Conservation (phyloP, 1,140 invertebrate species). For the Lasioglossum albipes region DNA sequence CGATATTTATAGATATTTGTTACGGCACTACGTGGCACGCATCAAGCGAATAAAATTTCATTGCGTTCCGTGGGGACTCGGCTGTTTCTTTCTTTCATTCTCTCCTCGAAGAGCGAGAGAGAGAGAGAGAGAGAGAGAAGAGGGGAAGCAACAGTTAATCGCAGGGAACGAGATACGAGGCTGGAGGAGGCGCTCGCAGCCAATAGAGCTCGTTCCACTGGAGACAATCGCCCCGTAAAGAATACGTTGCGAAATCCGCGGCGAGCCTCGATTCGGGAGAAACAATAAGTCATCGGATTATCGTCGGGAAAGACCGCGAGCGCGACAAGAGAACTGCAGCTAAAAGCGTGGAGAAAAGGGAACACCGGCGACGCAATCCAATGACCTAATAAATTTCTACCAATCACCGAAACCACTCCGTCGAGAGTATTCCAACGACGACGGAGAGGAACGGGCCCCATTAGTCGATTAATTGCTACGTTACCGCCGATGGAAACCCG, state of each 20-base stretch:
- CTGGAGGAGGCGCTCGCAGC: not conserved
- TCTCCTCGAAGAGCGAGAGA: no score
- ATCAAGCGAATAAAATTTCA: slow-evolving; percentile 41
- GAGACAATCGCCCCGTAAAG: slow-evolving; percentile 12
- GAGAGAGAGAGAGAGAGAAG: no score
- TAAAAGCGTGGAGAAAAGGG: not conserved
- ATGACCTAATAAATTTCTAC: slow-evolving; percentile 2
- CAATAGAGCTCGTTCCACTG: not conserved
- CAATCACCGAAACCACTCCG: not conserved
- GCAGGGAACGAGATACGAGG: slow-evolving; percentile 1
- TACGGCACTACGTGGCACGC: slow-evolving; percentile 36
- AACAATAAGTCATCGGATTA: slow-evolving; percentile 5
- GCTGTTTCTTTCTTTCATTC: no score
- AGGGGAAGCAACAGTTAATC: slow-evolving; percentile 4
- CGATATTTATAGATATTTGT: slow-evolving; percentile 42
- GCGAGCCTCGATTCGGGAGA: not conserved
- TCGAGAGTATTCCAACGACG: not conserved
- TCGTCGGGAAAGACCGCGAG: not conserved
- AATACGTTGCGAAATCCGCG: not conserved
- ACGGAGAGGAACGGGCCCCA: not conserved
- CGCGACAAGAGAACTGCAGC: not conserved
- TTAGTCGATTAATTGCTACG: slow-evolving; percentile 42
- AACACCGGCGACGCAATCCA: not conserved
- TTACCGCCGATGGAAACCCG: not conserved
- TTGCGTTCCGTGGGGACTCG: not conserved